These are phyloP conservation scores for Epinotia bilunana DNA, from an alignment of 2,888 invertebrate genomes.

Conservation along the genomic window DNA sequence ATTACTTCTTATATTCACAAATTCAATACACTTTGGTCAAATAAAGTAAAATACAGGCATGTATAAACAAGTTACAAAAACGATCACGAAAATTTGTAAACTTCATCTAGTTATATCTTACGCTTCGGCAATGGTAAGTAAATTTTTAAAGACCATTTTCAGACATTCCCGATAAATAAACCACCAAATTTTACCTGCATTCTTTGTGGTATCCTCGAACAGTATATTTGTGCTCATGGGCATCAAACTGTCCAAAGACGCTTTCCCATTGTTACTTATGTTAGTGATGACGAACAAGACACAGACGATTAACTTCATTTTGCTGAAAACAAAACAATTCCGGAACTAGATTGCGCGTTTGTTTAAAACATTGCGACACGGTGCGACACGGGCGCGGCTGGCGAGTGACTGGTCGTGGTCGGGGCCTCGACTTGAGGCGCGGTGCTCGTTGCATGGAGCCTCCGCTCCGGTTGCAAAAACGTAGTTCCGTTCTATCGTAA, in stretches of 20 bases:
- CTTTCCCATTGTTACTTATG: conserved; percentile 74
- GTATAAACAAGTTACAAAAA: too few relatives aligned
- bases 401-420: conserved; percentile 24
- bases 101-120: not conserved
- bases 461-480: conserved; percentile 31
- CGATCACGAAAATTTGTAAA: too few relatives aligned
- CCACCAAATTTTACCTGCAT: conserved; percentile 60
- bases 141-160: not conserved
- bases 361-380: conserved; percentile 31
- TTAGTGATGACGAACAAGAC: conserved; percentile 70
- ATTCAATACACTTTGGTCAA: too few relatives aligned
- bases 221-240: conserved; percentile 65
- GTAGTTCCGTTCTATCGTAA: conserved; percentile 28
- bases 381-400: conserved; percentile 19
- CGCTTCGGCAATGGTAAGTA: not conserved
- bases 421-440: not conserved
- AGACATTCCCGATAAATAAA: not conserved
- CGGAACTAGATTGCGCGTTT: conserved; percentile 17
- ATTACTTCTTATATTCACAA: too few relatives aligned
- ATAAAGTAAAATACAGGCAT: too few relatives aligned
- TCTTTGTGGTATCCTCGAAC: conserved; percentile 70
- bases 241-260: conserved; percentile 73
- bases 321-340: conserved; percentile 43
- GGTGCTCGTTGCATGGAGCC: conserved; percentile 16
- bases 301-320: conserved; percentile 72